Evolutionary conservation across 2,797 vertebrate species (phyloP), one percentile per base, ranked within the genome.

Genomic region (Enteromius paludinosus): DNA sequence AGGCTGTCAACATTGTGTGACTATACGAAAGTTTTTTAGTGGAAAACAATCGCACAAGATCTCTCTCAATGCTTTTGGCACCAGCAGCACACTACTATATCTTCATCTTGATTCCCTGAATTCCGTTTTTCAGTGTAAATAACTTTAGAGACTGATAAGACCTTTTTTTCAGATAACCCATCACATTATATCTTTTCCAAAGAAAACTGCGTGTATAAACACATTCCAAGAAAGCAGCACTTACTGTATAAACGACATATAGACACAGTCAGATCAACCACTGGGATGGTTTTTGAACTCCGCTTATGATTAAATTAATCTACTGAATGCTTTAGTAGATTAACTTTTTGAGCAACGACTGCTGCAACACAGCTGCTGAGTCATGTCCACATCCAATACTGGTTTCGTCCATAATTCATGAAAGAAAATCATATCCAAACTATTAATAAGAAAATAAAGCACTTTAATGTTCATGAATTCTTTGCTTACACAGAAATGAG

Each of bases 381-480:
- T 70, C 52, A 9, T 54, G 54, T 45, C 56, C 43, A 59, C 18
- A 47, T 18, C 17, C 20, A 79, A 61, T 56, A 70, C 61, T 10
- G 4, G 65, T 59, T 79, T 79, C 52, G 20, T 28, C 28, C 20
- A 33, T 45, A 33, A 59, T 59, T 1, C 25, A 25, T 41, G 30
- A 79, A 54, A 79, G 6, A 71, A 77, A 17, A 77, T 65, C 43
- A 83, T 18, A 78, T n/a, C 59, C 25, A 77, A 71, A 72, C 20
- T 49, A 61, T 56, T 90, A 66, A 81, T 93, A 90, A 85, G 92
- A 92, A 87, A 95, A 95, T 95, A 95, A 90, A 95, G 66, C 52
- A 89, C 92, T 92, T 95, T 95, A 95, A 94, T 95, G 91, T 86
- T 90, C 88, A 89, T 61, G 80, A 90, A 76, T 81, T 81, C 90